Conservation (phyloP, 1,140 invertebrate genomes). For the Leptopilina boulardi region DNA sequence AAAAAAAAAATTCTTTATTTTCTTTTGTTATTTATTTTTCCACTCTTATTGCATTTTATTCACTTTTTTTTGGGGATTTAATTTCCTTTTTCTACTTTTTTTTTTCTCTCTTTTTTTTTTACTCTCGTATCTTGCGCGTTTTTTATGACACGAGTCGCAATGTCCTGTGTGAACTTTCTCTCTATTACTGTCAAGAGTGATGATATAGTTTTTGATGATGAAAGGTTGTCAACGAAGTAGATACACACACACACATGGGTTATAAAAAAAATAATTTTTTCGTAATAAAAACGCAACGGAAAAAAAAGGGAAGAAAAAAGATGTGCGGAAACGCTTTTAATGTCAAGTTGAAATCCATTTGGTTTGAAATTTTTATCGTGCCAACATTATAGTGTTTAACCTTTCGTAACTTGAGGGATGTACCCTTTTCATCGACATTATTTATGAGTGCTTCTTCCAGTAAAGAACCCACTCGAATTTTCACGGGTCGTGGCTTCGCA, state of each 20-base stretch:
- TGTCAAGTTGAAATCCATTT: constrained; percentile 12
- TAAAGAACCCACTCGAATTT: constrained; percentile 1
- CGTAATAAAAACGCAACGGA: not conserved
- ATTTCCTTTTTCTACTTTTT: no score
- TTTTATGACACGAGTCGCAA: no score
- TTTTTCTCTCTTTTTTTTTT: no score
- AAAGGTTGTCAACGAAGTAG: not conserved
- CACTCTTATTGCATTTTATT: no score
- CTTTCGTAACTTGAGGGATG: constrained; percentile 2
- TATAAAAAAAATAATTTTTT: not conserved
- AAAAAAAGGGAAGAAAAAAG: no score
- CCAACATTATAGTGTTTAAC: constrained; percentile 10
- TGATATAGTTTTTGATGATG: not conserved
- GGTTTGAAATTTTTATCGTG: constrained; percentile 5
- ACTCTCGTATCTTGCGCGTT: no score
- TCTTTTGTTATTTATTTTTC: no score
- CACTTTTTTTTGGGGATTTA: no score
- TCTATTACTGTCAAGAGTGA: not conserved
- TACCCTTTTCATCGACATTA: not conserved
- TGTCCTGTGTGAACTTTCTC: no score
- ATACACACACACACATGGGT: no score
- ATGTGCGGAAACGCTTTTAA: not conserved
- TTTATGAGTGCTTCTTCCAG: constrained; percentile 2
- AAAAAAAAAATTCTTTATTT: no score
- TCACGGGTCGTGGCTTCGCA: constrained; percentile 5